Base-by-base conservation (phyloP, 2,113 vertebrate species). In the Sturnira hondurensis region DNA sequence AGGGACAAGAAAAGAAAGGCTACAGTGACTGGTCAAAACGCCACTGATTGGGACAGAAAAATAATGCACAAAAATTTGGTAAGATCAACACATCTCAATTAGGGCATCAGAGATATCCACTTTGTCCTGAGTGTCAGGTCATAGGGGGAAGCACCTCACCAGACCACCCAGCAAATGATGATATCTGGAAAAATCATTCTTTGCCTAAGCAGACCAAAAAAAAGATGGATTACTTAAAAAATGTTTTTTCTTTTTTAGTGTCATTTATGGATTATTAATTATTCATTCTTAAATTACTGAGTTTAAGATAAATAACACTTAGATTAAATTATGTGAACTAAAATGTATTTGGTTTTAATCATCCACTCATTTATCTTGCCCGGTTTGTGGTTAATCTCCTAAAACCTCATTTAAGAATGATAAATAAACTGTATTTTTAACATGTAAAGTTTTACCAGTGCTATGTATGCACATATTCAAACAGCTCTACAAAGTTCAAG, bases 231-330 rank as follows among this genome's bases (percentile, higher is more conserved):
- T 28, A 65, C 36, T 74, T 45, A 67, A 96, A 67, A 5, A 63
- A 95, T n/a, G 3, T 54, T 86, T 26, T 71, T 67, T 13, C 10
- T 76, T 41, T 65, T 65, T 74, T 15, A 47, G 31, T 86, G 19
- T 91, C 54, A 58, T 83, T 28, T 86, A 20, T 63, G 14, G 7
- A 11, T 86, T 61, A 82, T 87, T 83, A 86, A 38, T 81, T 12
- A 73, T 24, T 84, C 26, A 63, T n/a, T 92, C 67, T 89, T 31
- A 84, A 86, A 58, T 4, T 63, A 31, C 15, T 67, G 28, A 81
- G 11, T 80, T 92, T 88, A 93, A 95, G 63, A 54, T 90, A 81
- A 94, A 91, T 56, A 77, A 33, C 11, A 71, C 81, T 94, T 86
- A 61, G 17, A 73, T 94, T 78, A 82, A 80, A 76, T 91, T 93